Conservation (phyloP, 30 jellyfish, hydroid and myxozoan genomes). For the Cassiopea xamachana region DNA sequence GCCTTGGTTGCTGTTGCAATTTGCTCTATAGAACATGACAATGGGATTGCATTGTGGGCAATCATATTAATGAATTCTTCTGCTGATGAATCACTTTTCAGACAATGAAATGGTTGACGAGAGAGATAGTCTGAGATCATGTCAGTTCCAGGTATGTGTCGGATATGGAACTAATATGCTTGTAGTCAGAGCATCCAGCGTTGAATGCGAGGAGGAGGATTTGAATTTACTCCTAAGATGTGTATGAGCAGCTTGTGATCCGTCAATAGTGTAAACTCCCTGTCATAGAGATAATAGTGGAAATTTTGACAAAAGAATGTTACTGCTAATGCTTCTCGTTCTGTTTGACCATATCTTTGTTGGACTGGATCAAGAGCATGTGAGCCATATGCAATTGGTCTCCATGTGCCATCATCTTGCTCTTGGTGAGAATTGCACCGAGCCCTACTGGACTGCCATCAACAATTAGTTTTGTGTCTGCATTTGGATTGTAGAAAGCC, state of each 20-base stretch:
- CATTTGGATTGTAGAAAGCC: conserved; percentile 53
- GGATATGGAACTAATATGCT: conserved; percentile 34
- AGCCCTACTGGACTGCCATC: conserved; percentile 69
- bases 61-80: not conserved
- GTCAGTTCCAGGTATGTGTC: conserved; percentile 36
- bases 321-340: conserved; percentile 54
- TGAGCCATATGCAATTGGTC: conserved; percentile 42
- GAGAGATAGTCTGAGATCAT: conserved; percentile 38
- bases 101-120: conserved; percentile 17
- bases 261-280: conserved; percentile 33
- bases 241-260: conserved; percentile 58
- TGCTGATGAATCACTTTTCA: not conserved
- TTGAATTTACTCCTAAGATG: conserved; percentile 3
- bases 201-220: conserved; percentile 68
- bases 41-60: not conserved
- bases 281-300: conserved; percentile 40
- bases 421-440: conserved; percentile 55
- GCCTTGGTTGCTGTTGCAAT: not conserved
- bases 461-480: conserved; percentile 26
- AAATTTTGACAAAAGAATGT: conserved; percentile 40
- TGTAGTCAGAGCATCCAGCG: conserved; percentile 37
- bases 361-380: conserved; percentile 40
- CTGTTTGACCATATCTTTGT: conserved; percentile 57
- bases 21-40: not conserved
- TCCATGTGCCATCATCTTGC: conserved; percentile 25